phyloP scores from a whole-genome alignment of 2,888 invertebrate genomes.

The Heliconius ethilla region DNA sequence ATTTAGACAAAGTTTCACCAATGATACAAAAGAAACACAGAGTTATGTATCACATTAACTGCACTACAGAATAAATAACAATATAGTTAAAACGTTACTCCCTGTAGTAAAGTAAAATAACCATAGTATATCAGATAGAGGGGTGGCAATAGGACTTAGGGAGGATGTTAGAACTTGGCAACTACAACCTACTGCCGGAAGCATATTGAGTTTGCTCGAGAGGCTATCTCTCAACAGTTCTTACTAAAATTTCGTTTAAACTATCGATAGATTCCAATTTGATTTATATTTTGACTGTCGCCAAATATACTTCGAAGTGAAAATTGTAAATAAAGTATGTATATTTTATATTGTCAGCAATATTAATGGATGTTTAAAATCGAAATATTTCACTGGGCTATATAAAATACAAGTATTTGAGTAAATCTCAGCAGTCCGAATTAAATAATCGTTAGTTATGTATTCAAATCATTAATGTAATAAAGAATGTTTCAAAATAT shows the following conservation, averaged over 20 bases:
- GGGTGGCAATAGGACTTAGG: constrained; percentile 13
- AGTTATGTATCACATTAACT: too few species aligned
- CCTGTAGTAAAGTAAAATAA: constrained; percentile 4
- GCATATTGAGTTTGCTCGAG: constrained; percentile 75
- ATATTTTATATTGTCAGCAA: not conserved
- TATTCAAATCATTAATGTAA: not conserved
- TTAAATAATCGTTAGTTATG: not conserved
- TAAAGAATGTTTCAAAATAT: too few species aligned
- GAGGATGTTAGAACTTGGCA: constrained; percentile 62
- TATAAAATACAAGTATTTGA: not conserved
- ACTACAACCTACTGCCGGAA: constrained; percentile 54
- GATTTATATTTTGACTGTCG: constrained; percentile 31
- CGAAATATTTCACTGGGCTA: not conserved
- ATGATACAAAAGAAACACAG: too few species aligned
- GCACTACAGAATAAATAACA: not conserved
- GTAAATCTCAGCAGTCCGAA: not conserved
- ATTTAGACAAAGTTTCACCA: too few species aligned
- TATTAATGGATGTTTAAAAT: not conserved
- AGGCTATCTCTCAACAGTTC: constrained; percentile 55
- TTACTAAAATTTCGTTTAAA: constrained; percentile 38
- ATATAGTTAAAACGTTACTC: not conserved
- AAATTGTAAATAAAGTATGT: constrained; percentile 3
- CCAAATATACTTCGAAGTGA: constrained; percentile 7
- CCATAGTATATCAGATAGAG: not conserved
- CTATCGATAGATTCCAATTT: constrained; percentile 35